Conservation (phyloP, 2,113 vertebrate species). For the Arothron firmamentum region DNA sequence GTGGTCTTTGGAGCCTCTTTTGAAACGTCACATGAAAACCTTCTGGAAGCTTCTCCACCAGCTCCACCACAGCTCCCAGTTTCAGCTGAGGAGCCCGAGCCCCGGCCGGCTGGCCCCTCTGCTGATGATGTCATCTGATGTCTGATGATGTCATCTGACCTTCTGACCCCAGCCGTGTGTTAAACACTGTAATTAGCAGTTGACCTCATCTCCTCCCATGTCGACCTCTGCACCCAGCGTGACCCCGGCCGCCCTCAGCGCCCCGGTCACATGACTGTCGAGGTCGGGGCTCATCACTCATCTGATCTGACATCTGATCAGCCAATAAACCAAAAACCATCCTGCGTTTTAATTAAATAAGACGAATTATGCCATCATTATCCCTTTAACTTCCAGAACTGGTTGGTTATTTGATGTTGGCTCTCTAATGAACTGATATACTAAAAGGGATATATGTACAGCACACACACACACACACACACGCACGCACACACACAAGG, state of each 20-base stretch:
- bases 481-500: not conserved
- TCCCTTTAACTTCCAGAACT: too few species aligned
- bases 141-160: constrained; percentile 57
- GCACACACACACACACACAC: too few species aligned
- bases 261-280: constrained; percentile 49
- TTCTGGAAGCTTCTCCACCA: too few species aligned
- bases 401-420: too few species aligned
- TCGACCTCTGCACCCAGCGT: constrained; percentile 44
- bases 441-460: too few species aligned
- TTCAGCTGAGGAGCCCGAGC: constrained; percentile 23
- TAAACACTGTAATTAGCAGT: constrained; percentile 64
- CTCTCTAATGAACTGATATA: too few species aligned
- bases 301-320: constrained; percentile 3
- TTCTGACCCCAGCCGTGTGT: constrained; percentile 57
- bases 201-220: constrained; percentile 58
- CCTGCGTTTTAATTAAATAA: too few species aligned
- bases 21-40: too few species aligned
- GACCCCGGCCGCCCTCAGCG: constrained; percentile 28
- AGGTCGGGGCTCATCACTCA: constrained; percentile 29
- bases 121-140: constrained; percentile 53
- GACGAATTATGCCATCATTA: too few species aligned
- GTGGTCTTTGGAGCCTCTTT: too few species aligned
- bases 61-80: constrained; percentile 21
- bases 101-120: too few species aligned
- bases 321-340: too few species aligned